These are phyloP conservation scores for Meandrina meandrites DNA, from an alignment of 92 coral and sea anemone genomes.

Conservation along the genomic window DNA sequence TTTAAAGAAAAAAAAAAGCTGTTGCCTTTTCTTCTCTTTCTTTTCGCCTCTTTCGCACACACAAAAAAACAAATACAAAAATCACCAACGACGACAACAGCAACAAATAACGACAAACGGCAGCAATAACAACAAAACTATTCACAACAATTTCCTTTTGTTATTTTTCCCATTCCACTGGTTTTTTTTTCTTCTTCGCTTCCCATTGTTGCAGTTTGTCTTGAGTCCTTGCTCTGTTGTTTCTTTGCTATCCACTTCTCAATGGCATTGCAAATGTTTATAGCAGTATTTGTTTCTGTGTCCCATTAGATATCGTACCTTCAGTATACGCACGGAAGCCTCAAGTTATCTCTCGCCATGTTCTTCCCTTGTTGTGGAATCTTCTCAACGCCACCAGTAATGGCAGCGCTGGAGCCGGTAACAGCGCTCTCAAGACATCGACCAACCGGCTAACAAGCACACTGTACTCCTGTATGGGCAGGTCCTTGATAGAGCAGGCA, in stretches of 20 bases:
- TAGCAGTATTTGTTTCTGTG: not conserved
- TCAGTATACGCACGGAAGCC: conserved; percentile 88
- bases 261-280: not conserved
- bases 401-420: conserved; percentile 82
- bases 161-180: not conserved
- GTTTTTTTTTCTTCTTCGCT: not conserved
- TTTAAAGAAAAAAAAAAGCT: no score
- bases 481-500: conserved; percentile 73
- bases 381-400: conserved; percentile 82
- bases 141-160: no score
- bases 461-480: conserved; percentile 92
- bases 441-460: conserved; percentile 57
- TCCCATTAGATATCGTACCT: conserved; percentile 69
- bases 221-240: not conserved
- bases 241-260: not conserved
- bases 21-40: no score
- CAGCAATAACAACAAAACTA: no score
- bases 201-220: not conserved
- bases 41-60: no score
- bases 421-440: conserved; percentile 63
- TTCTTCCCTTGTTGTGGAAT: conserved; percentile 90
- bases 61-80: no score
- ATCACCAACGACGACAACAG: no score
- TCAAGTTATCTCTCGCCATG: conserved; percentile 76
- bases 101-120: no score